These are phyloP conservation scores for Harpalus rubripes DNA, from an alignment of 2,888 invertebrate genomes.

Conservation along the genomic window DNA sequence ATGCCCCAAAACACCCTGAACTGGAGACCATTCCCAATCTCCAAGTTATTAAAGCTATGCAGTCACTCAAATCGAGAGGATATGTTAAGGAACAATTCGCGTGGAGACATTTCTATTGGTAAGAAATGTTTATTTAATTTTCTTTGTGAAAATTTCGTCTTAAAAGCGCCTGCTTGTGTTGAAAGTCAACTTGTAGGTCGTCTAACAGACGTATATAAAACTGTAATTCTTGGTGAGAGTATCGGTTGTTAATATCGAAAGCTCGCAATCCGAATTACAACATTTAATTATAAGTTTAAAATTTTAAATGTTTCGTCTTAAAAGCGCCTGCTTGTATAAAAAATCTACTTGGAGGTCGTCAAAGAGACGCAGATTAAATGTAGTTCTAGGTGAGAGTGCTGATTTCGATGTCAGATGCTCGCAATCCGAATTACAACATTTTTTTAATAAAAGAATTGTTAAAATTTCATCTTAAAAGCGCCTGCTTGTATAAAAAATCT, in stretches of 20 bases:
- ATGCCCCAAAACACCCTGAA: constrained; percentile 98
- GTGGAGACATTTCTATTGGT: constrained; percentile 99
- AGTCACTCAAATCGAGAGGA: constrained; percentile 97
- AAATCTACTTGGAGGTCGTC: constrained; percentile 22
- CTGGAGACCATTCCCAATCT: constrained; percentile 96
- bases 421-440: constrained; percentile 33
- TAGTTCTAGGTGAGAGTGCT: constrained; percentile 18
- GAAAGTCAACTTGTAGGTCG: constrained; percentile 49
- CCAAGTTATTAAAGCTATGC: constrained; percentile 98
- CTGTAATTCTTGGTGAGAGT: constrained; percentile 53
- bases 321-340: constrained; percentile 10
- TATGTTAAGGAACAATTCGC: constrained; percentile 99
- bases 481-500: constrained; percentile 10
- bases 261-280: constrained; percentile 41
- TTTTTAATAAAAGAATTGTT: not conserved
- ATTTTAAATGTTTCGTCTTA: constrained; percentile 20
- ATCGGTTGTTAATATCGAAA: constrained; percentile 16
- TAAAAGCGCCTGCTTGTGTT: constrained; percentile 56
- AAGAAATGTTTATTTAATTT: constrained; percentile 69
- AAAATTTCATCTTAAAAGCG: constrained; percentile 35
- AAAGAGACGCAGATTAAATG: not conserved
- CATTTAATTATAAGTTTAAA: not conserved
- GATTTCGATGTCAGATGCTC: not conserved
- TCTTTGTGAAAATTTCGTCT: constrained; percentile 40
- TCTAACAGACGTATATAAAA: constrained; percentile 53